Percentiles rank a stretch among this genome's conserved stretches.
Evolutionary conservation across 2,113 vertebrate species (phyloP).

Genomic region (Pyxicephalus adspersus): DNA sequence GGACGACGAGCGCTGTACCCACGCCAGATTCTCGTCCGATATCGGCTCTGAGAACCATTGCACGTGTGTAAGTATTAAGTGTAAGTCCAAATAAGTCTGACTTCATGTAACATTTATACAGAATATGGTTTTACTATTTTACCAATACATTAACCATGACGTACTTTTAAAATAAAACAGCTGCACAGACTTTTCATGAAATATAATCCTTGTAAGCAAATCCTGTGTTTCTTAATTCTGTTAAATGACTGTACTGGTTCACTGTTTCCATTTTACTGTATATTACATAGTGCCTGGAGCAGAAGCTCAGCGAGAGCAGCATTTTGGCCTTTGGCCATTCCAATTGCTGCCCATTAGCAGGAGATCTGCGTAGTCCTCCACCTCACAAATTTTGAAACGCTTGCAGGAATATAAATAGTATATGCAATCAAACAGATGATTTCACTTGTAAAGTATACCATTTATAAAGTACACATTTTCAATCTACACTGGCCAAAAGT

Average conservation of each 20-base stretch:
- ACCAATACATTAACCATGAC: conserved; percentile 38
- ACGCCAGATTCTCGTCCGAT: no score
- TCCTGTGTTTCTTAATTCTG: conserved; percentile 29
- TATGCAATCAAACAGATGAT: conserved; percentile 20
- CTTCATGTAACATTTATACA: background rate
- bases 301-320: conserved; percentile 2
- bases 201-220: conserved; percentile 38
- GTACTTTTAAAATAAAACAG: conserved; percentile 59
- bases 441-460: conserved; percentile 1
- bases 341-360: conserved; percentile 44
- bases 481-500: background rate
- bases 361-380: conserved; percentile 14
- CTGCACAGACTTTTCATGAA: conserved; percentile 35
- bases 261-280: conserved; percentile 42
- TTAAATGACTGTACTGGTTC: conserved; percentile 42
- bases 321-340: conserved; percentile 45
- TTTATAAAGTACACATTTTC: background rate
- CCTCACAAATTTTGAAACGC: conserved; percentile 23
- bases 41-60: no score
- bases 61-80: no score
- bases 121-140: conserved; percentile 1
- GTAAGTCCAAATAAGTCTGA: background rate
- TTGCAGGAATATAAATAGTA: conserved; percentile 33
- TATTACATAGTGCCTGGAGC: conserved; percentile 35
- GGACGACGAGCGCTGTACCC: no score